Base-by-base conservation (phyloP, 2,888 invertebrate species). In the Piscicola geometra region DNA sequence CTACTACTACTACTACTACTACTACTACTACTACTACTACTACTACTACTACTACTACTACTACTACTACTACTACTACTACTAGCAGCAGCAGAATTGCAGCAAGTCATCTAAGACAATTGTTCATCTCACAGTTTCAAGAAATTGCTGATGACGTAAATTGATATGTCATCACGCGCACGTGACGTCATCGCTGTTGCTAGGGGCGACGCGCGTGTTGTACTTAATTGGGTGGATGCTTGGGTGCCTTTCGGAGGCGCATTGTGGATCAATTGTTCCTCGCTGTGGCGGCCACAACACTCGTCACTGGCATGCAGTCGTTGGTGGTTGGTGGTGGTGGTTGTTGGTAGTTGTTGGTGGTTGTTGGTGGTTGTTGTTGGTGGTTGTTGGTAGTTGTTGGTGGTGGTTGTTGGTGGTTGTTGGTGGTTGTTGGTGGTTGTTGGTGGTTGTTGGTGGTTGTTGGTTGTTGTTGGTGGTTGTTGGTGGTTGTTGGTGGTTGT, bases 71-170 rank as follows among this genome's bases (percentile, higher is more conserved):
- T 64, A 64, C 64, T 64, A 64, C 64, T 64, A 64, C 64, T 64
- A 64, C 64, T 64, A 64, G 5, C 9, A 30, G 5, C 9, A 30
- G 5, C 9, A 64, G 9, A 9, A 41, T 15, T 41, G 15, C 41
- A 41, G 5, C 41, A 41, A 5, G 15, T 15, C 41, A 41, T 15
- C 41, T 56, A 3, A 56, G n/a, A 56, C 52, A 64, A 73, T 64
- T 73, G 64, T 56, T 56, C 56, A 56, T 47, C 64, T 35, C 60
- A 36, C 33, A 33, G 32, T 50, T 35, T 35, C 60, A 64, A 73
- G 33, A 73, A 73, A 73, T 73, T 50, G 52, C 56, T 73, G 28
- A 35, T 73, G 73, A 73, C 73, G 73, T 73, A 73, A 71, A 73
- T 73, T 73, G 73, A 73, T 73, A 73, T 64, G 73, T 73, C 73